Percentiles rank a stretch among this genome's conserved stretches.
Conservation (phyloP, 37 sponge, comb jelly and placozoan species). For the Beroe forskalii region DNA sequence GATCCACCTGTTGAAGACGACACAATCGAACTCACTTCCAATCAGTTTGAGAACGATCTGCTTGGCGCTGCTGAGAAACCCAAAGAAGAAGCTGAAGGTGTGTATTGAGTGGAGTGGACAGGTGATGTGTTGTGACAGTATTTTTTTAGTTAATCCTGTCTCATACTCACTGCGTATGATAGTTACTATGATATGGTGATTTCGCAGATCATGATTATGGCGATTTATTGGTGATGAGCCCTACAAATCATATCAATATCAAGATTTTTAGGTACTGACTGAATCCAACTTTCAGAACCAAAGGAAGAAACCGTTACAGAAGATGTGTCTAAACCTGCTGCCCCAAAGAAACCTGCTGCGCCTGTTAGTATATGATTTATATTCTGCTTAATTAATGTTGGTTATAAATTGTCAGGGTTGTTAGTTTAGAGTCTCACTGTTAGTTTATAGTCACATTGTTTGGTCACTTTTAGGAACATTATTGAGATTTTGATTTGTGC, state of each 20-base stretch:
- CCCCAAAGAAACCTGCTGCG: slow-evolving; percentile 14
- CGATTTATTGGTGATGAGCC: no score
- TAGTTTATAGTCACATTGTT: no score
- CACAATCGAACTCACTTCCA: slow-evolving; percentile 38
- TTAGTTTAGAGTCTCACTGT: no score
- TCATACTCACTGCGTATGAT: not conserved
- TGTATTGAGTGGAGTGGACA: no score
- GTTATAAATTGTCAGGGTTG: no score
- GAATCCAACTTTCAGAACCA: not conserved
- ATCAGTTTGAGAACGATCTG: slow-evolving; percentile 44
- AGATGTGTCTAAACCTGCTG: not conserved
- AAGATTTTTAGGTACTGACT: not conserved
- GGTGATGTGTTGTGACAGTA: no score
- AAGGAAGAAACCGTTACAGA: not conserved
- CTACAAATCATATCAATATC: not conserved
- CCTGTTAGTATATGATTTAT: no score
- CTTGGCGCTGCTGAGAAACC: not conserved
- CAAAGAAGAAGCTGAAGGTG: not conserved
- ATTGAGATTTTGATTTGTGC: no score
- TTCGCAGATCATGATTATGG: no score
- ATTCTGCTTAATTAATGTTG: no score
- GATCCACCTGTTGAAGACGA: not conserved
- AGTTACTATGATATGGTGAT: not conserved
- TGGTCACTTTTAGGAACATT: no score
- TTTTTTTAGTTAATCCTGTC: no score